Base-by-base conservation (phyloP, 2,113 vertebrate species). In the Tupaia tana region DNA sequence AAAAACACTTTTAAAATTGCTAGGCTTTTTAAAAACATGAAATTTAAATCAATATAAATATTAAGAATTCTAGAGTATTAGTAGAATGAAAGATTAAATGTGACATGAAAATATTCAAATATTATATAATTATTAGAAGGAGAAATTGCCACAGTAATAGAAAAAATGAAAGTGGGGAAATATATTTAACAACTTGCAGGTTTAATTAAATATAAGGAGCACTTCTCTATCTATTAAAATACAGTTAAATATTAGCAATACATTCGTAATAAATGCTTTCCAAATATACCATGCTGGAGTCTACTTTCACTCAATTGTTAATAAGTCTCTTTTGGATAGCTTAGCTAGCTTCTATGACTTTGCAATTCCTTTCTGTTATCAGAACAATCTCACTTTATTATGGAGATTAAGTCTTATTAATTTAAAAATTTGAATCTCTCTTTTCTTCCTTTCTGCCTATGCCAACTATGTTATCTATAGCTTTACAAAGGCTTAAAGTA, bases 11-110 rank as follows among this genome's bases (percentile, higher is more conserved):
- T 64, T 43, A 71, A 75, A 77, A 75, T 27, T 77, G 11, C 78
- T 73, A 34, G 54, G 54, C 7, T 15, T 84, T 93, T 88, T 79
- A 54, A 1, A 59, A 89, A 71, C 13, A 10, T 64, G 29, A 19
- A 74, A 79, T 74, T 92, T 16, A 54, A 91, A 71, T 64, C 91
- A 83, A 66, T 75, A 71, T 22, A 77, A 89, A 69, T 56, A 94
- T 58, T 63, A 86, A 31, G 43, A 64, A 16, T 80, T 90, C 67
- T 85, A 89, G 34, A 80, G 29, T 27, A 81, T 88, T 94, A 52
- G 56, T 66, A 71, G 90, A 83, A 67, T 73, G 27, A 14, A 86
- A 71, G 70, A 79, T 59, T 67, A 93, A 43, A 69, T 73, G 29
- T 61, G 11, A 79, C 70, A 73, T 86, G 34, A 77, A 59, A 64